These are phyloP conservation scores for Enteromius radiatus DNA, from an alignment of 2,797 vertebrate genomes.

Conservation along the genomic window DNA sequence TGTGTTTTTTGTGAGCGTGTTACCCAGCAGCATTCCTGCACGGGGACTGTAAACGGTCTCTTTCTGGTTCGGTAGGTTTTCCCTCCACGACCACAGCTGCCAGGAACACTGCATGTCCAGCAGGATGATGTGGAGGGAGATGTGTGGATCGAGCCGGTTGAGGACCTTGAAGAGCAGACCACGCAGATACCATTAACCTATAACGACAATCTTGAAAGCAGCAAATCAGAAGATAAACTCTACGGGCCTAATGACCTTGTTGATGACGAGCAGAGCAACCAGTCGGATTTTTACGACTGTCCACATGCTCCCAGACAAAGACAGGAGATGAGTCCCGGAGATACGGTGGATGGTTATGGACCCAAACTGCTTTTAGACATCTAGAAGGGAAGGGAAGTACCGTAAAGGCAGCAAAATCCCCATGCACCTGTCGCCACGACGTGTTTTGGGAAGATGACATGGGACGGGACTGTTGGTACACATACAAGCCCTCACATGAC, in stretches of 20 bases:
- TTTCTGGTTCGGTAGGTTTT: conserved; percentile 43
- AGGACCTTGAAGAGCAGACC: neutral
- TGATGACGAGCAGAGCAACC: neutral
- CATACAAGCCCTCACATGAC: neutral
- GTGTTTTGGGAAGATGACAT: neutral
- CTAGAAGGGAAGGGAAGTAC: neutral
- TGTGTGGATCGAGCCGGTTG: rapidly evolving
- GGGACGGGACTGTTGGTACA: neutral
- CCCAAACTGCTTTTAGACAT: neutral
- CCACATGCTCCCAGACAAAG: neutral
- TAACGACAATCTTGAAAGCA: neutral
- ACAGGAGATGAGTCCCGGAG: conserved; percentile 37
- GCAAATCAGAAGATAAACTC: rapidly evolving
- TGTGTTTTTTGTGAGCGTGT: neutral
- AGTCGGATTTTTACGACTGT: conserved; percentile 36
- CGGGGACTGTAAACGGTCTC: neutral
- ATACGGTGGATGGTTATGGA: conserved; percentile 26
- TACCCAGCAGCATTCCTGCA: neutral
- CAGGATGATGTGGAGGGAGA: rapidly evolving
- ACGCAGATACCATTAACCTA: neutral
- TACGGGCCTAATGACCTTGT: neutral
- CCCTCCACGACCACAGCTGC: too few relatives aligned
- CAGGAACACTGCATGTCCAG: neutral
- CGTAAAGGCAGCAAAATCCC: neutral
- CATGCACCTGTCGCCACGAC: too few relatives aligned